phyloP scores from a whole-genome alignment of 2,797 vertebrate genomes.

The Darevskia nairensis region DNA sequence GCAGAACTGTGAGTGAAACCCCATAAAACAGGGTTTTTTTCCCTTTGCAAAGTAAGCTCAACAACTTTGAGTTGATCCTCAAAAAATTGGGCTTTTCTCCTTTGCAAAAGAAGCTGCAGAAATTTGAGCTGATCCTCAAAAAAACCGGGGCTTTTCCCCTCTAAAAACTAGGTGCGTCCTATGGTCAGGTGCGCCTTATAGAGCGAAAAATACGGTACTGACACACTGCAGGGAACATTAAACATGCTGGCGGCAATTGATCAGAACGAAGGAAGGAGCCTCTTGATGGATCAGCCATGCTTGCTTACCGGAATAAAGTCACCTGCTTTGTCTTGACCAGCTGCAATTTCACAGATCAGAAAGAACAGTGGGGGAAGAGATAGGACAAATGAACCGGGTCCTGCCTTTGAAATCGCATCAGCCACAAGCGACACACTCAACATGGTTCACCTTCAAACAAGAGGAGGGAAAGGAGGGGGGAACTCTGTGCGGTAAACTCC shows the following conservation, averaged over 20 bases:
- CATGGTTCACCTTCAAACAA: background rate
- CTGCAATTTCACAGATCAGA: background rate
- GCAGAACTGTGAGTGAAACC: no score
- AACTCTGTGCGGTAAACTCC: background rate
- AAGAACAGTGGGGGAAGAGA: background rate
- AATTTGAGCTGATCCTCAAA: no score
- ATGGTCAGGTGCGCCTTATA: no score
- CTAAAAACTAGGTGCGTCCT: no score
- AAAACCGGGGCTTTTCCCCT: no score
- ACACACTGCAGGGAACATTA: background rate
- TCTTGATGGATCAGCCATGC: background rate
- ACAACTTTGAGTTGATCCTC: no score
- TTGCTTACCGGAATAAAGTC: background rate
- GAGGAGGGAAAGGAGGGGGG: background rate
- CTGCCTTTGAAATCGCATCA: background rate
- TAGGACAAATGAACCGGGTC: background rate
- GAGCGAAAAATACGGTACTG: no score
- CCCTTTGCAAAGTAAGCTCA: no score
- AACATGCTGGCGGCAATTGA: background rate
- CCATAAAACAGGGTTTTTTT: no score
- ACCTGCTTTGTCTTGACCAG: background rate
- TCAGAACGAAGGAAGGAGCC: background rate
- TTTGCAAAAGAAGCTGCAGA: no score
- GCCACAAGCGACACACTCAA: background rate
- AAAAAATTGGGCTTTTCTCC: no score